Evolutionary conservation across 2,797 vertebrate species (phyloP).

Genomic region (Apogon talboti): DNA sequence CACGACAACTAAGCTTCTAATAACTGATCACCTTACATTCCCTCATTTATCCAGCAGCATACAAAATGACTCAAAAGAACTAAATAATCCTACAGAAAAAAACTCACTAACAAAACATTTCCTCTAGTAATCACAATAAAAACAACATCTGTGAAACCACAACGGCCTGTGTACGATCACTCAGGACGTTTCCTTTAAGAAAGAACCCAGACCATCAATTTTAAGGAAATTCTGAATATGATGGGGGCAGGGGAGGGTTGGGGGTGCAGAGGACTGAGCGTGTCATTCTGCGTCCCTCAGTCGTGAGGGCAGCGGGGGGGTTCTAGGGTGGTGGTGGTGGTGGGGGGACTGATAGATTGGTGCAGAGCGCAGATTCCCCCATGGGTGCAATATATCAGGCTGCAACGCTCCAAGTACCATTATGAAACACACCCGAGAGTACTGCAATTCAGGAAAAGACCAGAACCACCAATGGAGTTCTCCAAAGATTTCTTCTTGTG

Average conservation of each 20-base stretch:
- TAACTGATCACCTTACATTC: constrained; percentile 42
- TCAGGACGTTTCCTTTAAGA: constrained; percentile 62
- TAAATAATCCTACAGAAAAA: constrained; percentile 61
- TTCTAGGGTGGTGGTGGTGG: too few relatives aligned
- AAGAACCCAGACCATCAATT: constrained; percentile 57
- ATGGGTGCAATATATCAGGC: constrained; percentile 77
- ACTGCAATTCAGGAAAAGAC: constrained; percentile 73
- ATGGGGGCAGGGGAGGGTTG: constrained; percentile 52
- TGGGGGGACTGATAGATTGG: constrained; percentile 79
- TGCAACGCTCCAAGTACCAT: constrained; percentile 72
- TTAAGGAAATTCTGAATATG: constrained; percentile 73
- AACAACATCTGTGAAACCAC: constrained; percentile 76
- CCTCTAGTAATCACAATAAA: constrained; percentile 82
- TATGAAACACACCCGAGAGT: constrained; percentile 81
- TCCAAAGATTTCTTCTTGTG: constrained; percentile 73
- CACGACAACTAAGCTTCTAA: constrained; percentile 35
- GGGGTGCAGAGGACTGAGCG: constrained; percentile 66
- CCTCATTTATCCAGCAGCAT: constrained; percentile 52
- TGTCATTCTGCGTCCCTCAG: constrained; percentile 58
- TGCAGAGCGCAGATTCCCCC: constrained; percentile 76
- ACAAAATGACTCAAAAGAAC: constrained; percentile 35
- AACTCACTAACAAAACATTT: constrained; percentile 81
- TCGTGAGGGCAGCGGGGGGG: too few relatives aligned
- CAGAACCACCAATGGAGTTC: constrained; percentile 75
- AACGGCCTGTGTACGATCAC: constrained; percentile 70